Evolutionary conservation across 2,797 vertebrate genomes (phyloP).

Genomic region (Amphiprion clarkii): DNA sequence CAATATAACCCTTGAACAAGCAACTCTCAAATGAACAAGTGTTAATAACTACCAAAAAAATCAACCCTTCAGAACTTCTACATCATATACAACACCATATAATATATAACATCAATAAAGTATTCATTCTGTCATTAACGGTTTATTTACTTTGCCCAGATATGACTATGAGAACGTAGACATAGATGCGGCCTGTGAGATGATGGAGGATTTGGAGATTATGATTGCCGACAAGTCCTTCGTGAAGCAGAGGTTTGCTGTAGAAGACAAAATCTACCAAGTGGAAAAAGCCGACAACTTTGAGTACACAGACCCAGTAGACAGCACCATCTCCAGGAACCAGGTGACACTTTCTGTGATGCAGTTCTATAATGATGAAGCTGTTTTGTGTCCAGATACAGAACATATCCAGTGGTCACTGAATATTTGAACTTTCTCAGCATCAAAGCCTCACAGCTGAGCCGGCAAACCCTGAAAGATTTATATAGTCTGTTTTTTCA

Average conservation of each 20-base stretch:
- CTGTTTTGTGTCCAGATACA: slow-evolving; percentile 6
- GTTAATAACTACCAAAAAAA: no score
- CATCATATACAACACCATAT: no score
- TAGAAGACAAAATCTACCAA: slow-evolving; percentile 91
- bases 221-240: slow-evolving; percentile 92
- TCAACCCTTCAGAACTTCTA: no score
- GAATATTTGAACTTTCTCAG: not conserved
- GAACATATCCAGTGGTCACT: not conserved
- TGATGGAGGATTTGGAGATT: slow-evolving; percentile 96
- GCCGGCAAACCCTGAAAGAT: slow-evolving; percentile 1
- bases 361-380: not conserved
- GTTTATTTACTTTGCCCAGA: slow-evolving; percentile 71
- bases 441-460: slow-evolving; percentile 10
- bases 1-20: not conserved
- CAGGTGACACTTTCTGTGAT: slow-evolving; percentile 85
- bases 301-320: slow-evolving; percentile 94
- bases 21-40: no score
- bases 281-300: slow-evolving; percentile 97
- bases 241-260: slow-evolving; percentile 89
- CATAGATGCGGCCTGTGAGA: slow-evolving; percentile 91
- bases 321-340: slow-evolving; percentile 93
- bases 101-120: no score
- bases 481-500: slow-evolving; percentile 26
- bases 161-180: slow-evolving; percentile 97
- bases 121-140: not conserved